phyloP scores from a whole-genome alignment of 2,888 invertebrate species.

The Cephalotes varians region DNA sequence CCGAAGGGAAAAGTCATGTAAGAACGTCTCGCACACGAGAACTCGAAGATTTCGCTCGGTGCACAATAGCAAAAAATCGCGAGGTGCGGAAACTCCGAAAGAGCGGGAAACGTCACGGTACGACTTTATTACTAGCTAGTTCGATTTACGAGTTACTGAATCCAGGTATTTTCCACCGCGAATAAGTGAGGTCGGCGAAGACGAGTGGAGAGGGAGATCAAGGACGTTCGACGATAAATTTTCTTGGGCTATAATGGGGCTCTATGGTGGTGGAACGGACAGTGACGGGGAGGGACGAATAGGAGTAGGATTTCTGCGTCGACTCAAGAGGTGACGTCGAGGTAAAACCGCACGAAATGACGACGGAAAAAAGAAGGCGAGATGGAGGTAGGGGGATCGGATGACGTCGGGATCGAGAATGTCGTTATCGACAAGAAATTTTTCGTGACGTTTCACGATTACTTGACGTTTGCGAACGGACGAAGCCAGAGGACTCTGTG shows the following conservation, averaged over 20 bases:
- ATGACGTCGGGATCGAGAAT: constrained; percentile 23
- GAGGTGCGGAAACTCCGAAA: constrained; percentile 35
- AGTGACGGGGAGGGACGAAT: constrained; percentile 38
- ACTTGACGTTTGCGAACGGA: constrained; percentile 24
- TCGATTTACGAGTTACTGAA: constrained; percentile 55
- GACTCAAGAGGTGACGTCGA: constrained; percentile 31
- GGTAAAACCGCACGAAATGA: constrained; percentile 14
- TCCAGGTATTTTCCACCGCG: constrained; percentile 46
- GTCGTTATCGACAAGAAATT: constrained; percentile 43
- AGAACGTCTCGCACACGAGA: constrained; percentile 2
- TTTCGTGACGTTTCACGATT: constrained; percentile 18
- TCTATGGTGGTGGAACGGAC: constrained; percentile 44
- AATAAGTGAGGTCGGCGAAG: not conserved
- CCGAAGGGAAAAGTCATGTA: not conserved
- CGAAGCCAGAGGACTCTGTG: constrained; percentile 40
- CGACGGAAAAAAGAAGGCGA: not conserved
- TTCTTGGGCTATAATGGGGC: constrained; percentile 49
- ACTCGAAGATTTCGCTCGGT: constrained; percentile 28
- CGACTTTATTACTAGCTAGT: constrained; percentile 55
- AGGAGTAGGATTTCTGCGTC: constrained; percentile 39
- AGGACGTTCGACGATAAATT: constrained; percentile 52
- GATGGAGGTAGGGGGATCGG: not conserved
- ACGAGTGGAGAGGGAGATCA: constrained; percentile 13
- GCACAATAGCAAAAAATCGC: constrained; percentile 33
- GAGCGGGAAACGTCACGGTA: constrained; percentile 22